phyloP scores from a whole-genome alignment of 2,113 vertebrate species.

The Dasypus novemcinctus region DNA sequence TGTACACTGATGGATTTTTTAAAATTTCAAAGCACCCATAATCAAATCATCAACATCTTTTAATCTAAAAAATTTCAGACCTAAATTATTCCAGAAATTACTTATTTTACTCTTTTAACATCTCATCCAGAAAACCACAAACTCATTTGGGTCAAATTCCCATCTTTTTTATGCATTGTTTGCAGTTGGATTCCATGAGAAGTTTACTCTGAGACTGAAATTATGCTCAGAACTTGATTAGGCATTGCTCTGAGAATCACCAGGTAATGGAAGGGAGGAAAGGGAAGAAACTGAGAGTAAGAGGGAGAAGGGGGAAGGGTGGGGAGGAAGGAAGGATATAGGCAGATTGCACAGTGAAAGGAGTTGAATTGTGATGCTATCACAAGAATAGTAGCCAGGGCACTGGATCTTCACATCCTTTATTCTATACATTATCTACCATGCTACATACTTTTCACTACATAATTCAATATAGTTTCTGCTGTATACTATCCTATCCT shows the following conservation, averaged over 20 bases:
- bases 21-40: background rate
- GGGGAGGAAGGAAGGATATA: background rate
- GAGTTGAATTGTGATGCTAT: background rate
- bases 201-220: background rate
- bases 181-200: background rate
- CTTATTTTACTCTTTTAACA: conserved; percentile 23
- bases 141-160: background rate
- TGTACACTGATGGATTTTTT: background rate
- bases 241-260: background rate
- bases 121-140: background rate
- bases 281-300: background rate
- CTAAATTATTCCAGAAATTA: background rate
- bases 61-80: conserved; percentile 31
- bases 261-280: background rate
- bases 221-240: no score
- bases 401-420: background rate
- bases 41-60: conserved; percentile 46
- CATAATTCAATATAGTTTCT: background rate
- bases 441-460: background rate
- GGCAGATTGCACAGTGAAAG: background rate
- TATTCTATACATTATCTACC: background rate
- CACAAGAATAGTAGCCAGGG: background rate
- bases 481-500: no score
- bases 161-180: background rate
- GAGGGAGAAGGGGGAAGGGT: background rate